A percentile compares a stretch with the other conserved stretches of the same genome.
Evolutionary conservation across 2,888 invertebrate genomes (phyloP).

Genomic region (Macaria notata): DNA sequence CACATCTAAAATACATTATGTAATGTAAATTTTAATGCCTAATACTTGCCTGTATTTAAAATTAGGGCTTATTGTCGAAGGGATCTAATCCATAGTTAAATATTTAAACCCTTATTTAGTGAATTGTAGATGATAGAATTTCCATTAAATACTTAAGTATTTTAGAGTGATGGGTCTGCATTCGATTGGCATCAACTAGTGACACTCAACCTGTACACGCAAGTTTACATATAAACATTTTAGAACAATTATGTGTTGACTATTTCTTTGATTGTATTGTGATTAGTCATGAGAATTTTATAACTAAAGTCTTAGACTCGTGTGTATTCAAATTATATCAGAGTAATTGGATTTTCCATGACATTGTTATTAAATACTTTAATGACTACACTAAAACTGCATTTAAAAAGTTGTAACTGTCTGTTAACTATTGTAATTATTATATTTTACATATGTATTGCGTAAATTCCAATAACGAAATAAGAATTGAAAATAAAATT

Average conservation of each 20-base stretch:
- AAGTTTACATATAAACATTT: too few relatives aligned
- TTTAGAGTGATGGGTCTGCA: constrained; percentile 31
- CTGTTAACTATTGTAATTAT: constrained; percentile 77
- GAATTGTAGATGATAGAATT: constrained; percentile 56
- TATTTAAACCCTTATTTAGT: constrained; percentile 52
- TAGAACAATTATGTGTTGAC: too few relatives aligned
- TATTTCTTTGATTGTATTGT: too few relatives aligned
- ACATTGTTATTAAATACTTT: constrained; percentile 65
- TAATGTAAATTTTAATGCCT: constrained; percentile 58
- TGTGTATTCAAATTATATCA: constrained; percentile 25
- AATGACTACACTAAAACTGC: constrained; percentile 59
- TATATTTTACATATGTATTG: constrained; percentile 79
- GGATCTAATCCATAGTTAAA: constrained; percentile 65
- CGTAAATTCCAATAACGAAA: constrained; percentile 75
- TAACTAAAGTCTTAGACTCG: too few relatives aligned
- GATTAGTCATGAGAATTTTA: too few relatives aligned
- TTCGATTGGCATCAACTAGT: constrained; percentile 35
- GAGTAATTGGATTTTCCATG: constrained; percentile 63
- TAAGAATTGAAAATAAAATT: constrained; percentile 77
- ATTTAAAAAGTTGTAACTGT: constrained; percentile 78
- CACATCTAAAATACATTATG: not conserved
- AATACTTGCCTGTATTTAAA: constrained; percentile 70
- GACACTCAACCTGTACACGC: constrained; percentile 14
- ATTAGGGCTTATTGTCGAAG: constrained; percentile 58
- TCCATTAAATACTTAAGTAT: constrained; percentile 40